Evolutionary conservation across 2,113 vertebrate genomes (phyloP), one percentile per base, ranked within the genome.

Genomic region (Fulica atra): DNA sequence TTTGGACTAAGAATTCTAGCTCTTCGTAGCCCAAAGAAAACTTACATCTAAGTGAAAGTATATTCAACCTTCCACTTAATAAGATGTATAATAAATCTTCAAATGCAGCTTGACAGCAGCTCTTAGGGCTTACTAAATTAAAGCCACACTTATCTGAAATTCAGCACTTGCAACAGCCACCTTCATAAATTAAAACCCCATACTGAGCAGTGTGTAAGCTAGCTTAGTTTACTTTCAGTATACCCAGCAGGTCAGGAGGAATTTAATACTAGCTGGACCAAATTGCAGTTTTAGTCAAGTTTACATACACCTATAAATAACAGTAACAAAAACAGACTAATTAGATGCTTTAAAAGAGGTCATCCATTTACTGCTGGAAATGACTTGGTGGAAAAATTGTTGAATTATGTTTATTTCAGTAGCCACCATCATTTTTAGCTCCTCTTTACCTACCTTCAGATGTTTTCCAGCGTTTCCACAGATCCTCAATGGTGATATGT

Each of bases 401-500:
- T 78, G 7, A 46, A 81, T 71, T 44, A 15, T 6, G 12, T 17
- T 40, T 38, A 2, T 36, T 60, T 72, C 54, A 85, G 28, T 17
- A 89, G 51, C 5, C 28, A 70, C 11, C 11, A 35, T 25, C 4
- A 38, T 25, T 81, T 83, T 86, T 26, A 92, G 16, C n/a, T 54
- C 7, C 16, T 61, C 9, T 80, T 95, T 33, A 88, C 95, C 81
- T 89, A 99, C 99, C 99, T 99, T 99, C 99, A 54, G 98, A 99
- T 1, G 97, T 98, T 97, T 99, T 99, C 99, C 99, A 99, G 86
- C 98, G 98, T 95, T 97, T 99, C 99, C 99, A 99, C 79, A 99
- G 97, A 97, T 99, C 99, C 97, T 99, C 99, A 97, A 99, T 98
- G 2, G 99, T 99, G 95, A 99, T 99, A 92, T 99, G 99, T 86